Conservation (phyloP, 2,797 vertebrate species). For the Enteromius unitaeniatus region DNA sequence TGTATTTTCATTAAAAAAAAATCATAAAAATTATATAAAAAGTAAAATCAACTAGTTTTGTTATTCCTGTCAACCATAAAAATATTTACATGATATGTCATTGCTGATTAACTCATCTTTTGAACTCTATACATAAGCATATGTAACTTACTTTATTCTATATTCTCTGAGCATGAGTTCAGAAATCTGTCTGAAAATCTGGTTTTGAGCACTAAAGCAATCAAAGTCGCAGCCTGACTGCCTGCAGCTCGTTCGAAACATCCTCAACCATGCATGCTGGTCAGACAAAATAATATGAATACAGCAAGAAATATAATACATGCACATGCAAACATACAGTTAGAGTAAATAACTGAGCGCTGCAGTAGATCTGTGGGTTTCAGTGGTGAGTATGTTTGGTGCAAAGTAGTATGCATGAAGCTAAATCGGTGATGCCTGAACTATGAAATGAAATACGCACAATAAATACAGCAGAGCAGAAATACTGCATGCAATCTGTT, state of each 20-base stretch:
- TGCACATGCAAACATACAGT: background rate
- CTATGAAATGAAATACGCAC: slow-evolving; percentile 8
- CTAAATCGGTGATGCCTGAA: background rate
- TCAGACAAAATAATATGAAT: background rate
- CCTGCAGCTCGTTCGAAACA: slow-evolving; percentile 17
- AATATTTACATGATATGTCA: background rate
- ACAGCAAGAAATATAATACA: background rate
- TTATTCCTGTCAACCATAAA: background rate
- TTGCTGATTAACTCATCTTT: background rate
- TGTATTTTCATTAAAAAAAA: background rate
- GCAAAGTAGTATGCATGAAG: slow-evolving; percentile 6
- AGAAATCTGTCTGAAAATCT: slow-evolving; percentile 29
- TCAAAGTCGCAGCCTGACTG: slow-evolving; percentile 30
- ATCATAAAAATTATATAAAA: background rate
- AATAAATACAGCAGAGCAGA: slow-evolving; percentile 24
- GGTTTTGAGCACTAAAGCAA: background rate
- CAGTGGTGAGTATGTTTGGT: slow-evolving; percentile 12
- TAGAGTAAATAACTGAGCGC: background rate
- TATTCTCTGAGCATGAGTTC: background rate
- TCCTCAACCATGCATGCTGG: background rate
- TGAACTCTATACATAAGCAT: background rate
- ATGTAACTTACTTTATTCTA: background rate
- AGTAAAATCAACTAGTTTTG: background rate
- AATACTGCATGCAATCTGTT: slow-evolving; percentile 52
- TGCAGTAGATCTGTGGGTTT: slow-evolving; percentile 19